Base-by-base conservation (phyloP, 1,140 invertebrate species). In the Eumeta japonica region DNA sequence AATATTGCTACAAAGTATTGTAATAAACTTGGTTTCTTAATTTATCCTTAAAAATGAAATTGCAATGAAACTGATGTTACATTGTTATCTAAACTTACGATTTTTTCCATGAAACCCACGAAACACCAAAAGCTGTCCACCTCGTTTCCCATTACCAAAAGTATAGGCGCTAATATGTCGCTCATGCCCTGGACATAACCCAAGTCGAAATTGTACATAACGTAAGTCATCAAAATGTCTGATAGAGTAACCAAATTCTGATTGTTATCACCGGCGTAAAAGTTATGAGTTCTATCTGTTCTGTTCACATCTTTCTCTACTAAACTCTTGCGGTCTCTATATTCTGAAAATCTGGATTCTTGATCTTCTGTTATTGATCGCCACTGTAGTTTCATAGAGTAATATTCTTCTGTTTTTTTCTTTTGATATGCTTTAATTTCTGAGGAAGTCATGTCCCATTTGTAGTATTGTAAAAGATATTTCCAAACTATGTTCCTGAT, bases 121-220 rank as follows among this genome's bases (percentile, higher is more conserved):
- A 99, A 99, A 71, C 94, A 97, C 97, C 97, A 99, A 81, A 99
- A 99, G 1, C 94, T 86, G 68, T 98, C 93, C 3, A 92, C 86
- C 78, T 98, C 95, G 65, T 92, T 88, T 39, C 90, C 82, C 79
- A 96, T 83, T 10, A 98, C 81, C 58, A 89, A 85, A 17, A 98
- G 76, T 48, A 99, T 87, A 1, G 96, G 96, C 11, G 94, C 90
- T 18, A 98, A 74, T 29, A 99, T 79, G 76, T 99, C 97, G 57
- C 92, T 96, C 97, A 99, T 99, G 11, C 97, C 92, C 70, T 92
- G 90, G 1, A 94, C 90, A 55, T 94, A 93, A 52, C 94, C 95
- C 41, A 99, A 76, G 78, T 99, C 96, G 76, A 99, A 99, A 76
- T 99, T 97, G 63, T 97, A 98, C 95, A 99, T 98, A n/a, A 94